phyloP scores from a whole-genome alignment of 2,797 vertebrate species.

The Cyprinodon diabolis region DNA sequence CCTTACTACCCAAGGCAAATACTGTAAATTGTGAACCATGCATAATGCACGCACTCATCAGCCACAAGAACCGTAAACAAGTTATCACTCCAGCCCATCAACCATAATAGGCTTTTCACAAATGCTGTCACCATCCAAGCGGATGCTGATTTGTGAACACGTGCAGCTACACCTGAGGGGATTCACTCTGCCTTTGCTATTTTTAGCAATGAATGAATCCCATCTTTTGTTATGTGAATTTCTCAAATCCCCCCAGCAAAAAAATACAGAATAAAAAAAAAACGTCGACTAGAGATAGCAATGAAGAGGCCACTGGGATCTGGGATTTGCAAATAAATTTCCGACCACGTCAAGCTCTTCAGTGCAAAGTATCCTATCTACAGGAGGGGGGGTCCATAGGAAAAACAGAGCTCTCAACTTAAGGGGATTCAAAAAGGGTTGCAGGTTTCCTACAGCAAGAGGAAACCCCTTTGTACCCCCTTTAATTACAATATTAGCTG shows the following conservation, averaged over 20 bases:
- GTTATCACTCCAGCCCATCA: conserved; percentile 53
- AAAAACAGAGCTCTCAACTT: conserved; percentile 56
- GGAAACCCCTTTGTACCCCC: conserved; percentile 44
- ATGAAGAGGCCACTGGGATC: conserved; percentile 29
- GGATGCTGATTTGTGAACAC: conserved; percentile 12
- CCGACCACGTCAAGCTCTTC: background rate
- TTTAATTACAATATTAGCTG: no score
- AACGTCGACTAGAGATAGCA: conserved; percentile 36
- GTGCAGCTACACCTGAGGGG: conserved; percentile 50
- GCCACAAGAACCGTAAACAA: conserved; percentile 30
- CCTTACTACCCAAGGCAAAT: conserved; percentile 60
- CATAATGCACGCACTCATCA: conserved; percentile 40
- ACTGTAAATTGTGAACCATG: conserved; percentile 46
- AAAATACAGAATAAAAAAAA: conserved; percentile 21
- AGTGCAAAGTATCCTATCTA: conserved; percentile 21
- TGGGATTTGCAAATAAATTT: conserved; percentile 43
- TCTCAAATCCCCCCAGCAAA: background rate
- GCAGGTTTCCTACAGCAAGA: conserved; percentile 36
- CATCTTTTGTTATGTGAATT: conserved; percentile 57
- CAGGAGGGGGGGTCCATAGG: conserved; percentile 53
- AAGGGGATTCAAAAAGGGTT: conserved; percentile 46
- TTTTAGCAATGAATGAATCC: conserved; percentile 60
- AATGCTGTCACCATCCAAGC: conserved; percentile 37
- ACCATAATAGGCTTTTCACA: conserved; percentile 60
- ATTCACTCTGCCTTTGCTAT: conserved; percentile 51